Conservation (phyloP, 1,140 invertebrate species). For the Muscidifurax raptorellus region DNA sequence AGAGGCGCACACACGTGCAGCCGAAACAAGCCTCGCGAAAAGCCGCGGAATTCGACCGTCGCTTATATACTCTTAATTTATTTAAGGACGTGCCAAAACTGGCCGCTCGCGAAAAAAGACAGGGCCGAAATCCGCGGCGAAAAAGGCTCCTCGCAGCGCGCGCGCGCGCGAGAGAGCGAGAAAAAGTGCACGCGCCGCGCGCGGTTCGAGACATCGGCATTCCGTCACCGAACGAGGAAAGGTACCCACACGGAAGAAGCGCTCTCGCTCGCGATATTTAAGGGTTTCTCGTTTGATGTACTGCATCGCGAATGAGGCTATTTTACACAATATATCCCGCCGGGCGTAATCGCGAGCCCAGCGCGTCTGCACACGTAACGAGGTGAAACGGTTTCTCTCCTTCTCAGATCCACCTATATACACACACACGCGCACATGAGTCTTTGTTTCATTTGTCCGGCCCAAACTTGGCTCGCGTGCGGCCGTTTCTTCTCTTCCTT, state of each 20-base stretch:
- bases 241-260: not conserved
- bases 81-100: constrained; percentile 30
- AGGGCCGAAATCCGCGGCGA: not conserved
- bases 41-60: constrained; percentile 5
- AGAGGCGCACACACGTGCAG: constrained; percentile 3
- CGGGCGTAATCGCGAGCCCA: not conserved
- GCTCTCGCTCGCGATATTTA: constrained; percentile 29
- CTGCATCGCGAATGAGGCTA: constrained; percentile 58
- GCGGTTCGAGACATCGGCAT: not conserved
- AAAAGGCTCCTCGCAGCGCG: not conserved
- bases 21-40: constrained; percentile 1
- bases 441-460: constrained; percentile 62
- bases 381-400: constrained; percentile 9
- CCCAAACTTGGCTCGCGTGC: constrained; percentile 55
- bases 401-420: not conserved
- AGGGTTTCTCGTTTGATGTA: constrained; percentile 53
- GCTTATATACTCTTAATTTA: constrained; percentile 28
- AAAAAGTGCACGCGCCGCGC: not conserved
- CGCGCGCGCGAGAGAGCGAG: not conserved
- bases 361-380: constrained; percentile 2
- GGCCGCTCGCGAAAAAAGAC: not conserved
- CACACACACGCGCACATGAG: too few relatives aligned
- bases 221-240: not conserved
- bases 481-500: constrained; percentile 54
- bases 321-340: constrained; percentile 57